Conservation (phyloP, 2,888 invertebrate genomes). For the Andrena marginata region DNA sequence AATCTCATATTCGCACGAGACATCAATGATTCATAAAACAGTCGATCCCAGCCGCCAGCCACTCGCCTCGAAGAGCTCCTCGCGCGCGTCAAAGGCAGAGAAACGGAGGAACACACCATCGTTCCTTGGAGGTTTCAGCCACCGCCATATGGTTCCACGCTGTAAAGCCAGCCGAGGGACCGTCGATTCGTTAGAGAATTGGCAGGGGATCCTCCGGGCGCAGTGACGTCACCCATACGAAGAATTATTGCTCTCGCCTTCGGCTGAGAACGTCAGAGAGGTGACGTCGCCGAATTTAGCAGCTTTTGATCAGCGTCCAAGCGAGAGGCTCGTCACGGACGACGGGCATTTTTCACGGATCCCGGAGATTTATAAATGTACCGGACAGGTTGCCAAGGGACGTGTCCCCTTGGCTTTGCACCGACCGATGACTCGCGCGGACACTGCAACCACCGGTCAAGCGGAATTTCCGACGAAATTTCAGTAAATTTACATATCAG, state of each 20-base stretch:
- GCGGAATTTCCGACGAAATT: too few relatives aligned
- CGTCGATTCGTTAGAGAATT: slow-evolving; percentile 8
- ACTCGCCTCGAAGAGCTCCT: background rate
- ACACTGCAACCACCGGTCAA: too few relatives aligned
- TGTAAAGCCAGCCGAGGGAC: background rate
- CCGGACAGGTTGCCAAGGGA: background rate
- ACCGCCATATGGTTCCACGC: background rate
- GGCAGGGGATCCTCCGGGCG: slow-evolving; percentile 9
- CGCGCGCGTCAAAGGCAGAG: background rate
- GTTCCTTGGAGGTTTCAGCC: background rate
- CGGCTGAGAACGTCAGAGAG: slow-evolving; percentile 15
- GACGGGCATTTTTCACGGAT: background rate
- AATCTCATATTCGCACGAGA: background rate
- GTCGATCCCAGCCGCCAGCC: background rate
- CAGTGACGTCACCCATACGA: slow-evolving; percentile 23
- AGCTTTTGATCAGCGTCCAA: slow-evolving; percentile 47
- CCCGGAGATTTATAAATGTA: slow-evolving; percentile 2
- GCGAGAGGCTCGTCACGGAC: slow-evolving; percentile 21
- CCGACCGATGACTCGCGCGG: background rate
- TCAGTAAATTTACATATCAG: too few relatives aligned
- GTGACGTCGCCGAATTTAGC: slow-evolving; percentile 23
- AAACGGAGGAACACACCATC: slow-evolving; percentile 31
- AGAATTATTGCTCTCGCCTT: slow-evolving; percentile 24
- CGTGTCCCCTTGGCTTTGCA: background rate
- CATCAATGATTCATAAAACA: background rate